Conservation (phyloP, 2,888 invertebrate genomes). For the Conomelus anceps region DNA sequence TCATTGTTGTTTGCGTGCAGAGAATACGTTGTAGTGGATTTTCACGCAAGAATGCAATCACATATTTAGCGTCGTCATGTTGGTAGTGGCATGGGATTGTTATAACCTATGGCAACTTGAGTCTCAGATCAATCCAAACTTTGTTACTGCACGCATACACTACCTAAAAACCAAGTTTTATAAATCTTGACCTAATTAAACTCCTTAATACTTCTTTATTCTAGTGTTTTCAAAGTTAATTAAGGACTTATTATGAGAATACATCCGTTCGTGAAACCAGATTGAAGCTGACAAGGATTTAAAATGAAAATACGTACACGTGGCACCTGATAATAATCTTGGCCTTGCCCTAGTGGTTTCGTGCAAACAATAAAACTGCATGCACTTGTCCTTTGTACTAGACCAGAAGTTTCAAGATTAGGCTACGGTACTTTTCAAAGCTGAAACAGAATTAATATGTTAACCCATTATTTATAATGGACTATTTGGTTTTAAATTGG, state of each 20-base stretch:
- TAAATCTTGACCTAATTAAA: neutral
- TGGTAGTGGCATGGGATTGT: neutral
- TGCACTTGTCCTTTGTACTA: neutral
- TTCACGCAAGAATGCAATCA: neutral
- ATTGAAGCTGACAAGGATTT: neutral
- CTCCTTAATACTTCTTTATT: neutral
- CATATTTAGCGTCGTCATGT: neutral
- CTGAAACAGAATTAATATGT: no score
- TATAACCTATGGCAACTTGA: neutral
- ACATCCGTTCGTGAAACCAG: neutral
- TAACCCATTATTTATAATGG: no score
- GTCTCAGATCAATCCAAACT: neutral
- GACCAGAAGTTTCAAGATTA: neutral
- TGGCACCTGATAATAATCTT: neutral
- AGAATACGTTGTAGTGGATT: neutral
- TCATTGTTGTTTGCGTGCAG: neutral
- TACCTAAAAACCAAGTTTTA: neutral
- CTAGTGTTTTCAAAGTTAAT: neutral
- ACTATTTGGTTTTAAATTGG: no score
- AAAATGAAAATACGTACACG: neutral
- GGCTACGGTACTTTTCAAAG: neutral
- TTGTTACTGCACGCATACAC: neutral
- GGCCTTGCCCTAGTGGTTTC: neutral
- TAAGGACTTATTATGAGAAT: neutral
- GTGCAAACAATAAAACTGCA: neutral